Conservation (phyloP, 2,797 vertebrate genomes). For the Gallinago nigripennis region DNA sequence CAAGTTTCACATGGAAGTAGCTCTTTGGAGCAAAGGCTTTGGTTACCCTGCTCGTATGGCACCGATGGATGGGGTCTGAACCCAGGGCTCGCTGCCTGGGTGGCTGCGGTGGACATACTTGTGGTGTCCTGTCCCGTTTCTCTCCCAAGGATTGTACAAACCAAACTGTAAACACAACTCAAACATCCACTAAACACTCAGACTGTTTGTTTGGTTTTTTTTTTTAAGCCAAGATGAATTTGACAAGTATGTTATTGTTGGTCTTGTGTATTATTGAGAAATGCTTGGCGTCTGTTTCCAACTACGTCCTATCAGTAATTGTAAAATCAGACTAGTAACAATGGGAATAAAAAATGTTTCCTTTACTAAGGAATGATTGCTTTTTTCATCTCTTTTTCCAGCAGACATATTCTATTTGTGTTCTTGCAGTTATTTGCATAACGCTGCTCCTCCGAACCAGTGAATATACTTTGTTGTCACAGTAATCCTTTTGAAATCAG, state of each 20-base stretch:
- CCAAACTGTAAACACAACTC: background rate
- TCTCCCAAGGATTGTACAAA: background rate
- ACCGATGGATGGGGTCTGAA: rapidly evolving
- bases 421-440: constrained; percentile 47
- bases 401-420: constrained; percentile 21
- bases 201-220: background rate
- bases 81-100: background rate
- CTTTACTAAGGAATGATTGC: constrained; percentile 35
- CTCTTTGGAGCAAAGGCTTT: background rate
- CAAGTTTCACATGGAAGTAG: background rate
- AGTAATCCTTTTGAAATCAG: constrained; percentile 10
- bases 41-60: background rate
- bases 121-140: background rate
- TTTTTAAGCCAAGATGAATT: background rate
- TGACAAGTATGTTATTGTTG: constrained; percentile 35
- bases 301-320: constrained; percentile 29
- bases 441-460: background rate
- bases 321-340: constrained; percentile 46
- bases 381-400: constrained; percentile 23
- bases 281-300: constrained; percentile 12
- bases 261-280: background rate
- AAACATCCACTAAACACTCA: background rate
- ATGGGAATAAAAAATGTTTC: constrained; percentile 23
- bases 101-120: background rate
- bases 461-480: constrained; percentile 8